Evolutionary conservation across 2,113 vertebrate species (phyloP).

Genomic region (Hemibagrus wyckioides): DNA sequence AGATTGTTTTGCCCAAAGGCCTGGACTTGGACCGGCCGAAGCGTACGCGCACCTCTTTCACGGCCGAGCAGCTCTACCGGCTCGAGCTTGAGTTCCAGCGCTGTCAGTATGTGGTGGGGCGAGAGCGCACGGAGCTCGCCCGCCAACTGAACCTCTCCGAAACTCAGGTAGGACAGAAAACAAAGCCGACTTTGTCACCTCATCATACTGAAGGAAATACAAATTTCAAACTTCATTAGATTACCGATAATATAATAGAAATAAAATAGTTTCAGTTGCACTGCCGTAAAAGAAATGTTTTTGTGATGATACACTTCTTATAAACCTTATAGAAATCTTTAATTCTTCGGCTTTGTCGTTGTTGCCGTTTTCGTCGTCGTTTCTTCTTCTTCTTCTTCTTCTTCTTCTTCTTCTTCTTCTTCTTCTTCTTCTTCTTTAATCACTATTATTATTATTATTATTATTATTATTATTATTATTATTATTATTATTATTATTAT

Average conservation of each 20-base stretch:
- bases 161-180: slow-evolving; percentile 81
- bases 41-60: slow-evolving; percentile 93
- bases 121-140: slow-evolving; percentile 89
- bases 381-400: background rate
- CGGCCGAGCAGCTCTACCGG: slow-evolving; percentile 92
- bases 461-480: no score
- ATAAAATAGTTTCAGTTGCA: background rate
- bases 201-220: background rate
- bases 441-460: background rate
- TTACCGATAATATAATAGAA: background rate
- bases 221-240: background rate
- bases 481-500: no score
- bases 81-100: slow-evolving; percentile 95
- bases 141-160: slow-evolving; percentile 91
- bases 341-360: background rate
- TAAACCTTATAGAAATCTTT: background rate
- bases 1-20: slow-evolving; percentile 94
- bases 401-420: background rate
- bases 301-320: background rate
- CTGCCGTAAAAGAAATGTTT: background rate
- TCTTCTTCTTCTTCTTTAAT: background rate
- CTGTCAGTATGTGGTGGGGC: slow-evolving; percentile 94
- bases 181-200: no score
- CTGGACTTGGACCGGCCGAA: slow-evolving; percentile 94
- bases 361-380: background rate